Conservation (phyloP, 1,140 invertebrate genomes). For the Drosophila persimilis region DNA sequence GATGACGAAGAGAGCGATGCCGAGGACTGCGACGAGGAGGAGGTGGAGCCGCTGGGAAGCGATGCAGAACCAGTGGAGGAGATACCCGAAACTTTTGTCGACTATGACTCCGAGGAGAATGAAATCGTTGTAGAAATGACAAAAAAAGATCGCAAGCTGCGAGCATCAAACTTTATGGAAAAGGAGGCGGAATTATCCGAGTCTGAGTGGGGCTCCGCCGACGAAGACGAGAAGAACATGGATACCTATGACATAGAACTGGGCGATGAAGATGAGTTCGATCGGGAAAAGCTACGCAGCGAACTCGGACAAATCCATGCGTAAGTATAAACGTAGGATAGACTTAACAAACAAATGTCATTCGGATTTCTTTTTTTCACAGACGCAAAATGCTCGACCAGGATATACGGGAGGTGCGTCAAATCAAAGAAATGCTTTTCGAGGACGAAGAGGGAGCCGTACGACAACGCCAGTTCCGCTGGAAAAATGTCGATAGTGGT, state of each 20-base stretch:
- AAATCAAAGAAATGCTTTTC: constrained; percentile 90
- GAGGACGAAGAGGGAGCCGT: constrained; percentile 91
- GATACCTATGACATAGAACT: constrained; percentile 88
- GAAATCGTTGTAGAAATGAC: constrained; percentile 84
- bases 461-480: constrained; percentile 89
- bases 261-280: constrained; percentile 88
- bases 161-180: constrained; percentile 88
- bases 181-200: constrained; percentile 93
- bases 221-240: constrained; percentile 89
- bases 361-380: not conserved
- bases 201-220: constrained; percentile 89
- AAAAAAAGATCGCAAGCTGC: constrained; percentile 84
- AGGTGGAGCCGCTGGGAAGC: constrained; percentile 12
- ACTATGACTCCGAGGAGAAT: constrained; percentile 90
- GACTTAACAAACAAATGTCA: not conserved
- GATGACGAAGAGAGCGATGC: constrained; percentile 76
- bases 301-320: constrained; percentile 88
- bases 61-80: constrained; percentile 80
- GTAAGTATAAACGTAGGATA: constrained; percentile 69
- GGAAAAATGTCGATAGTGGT: constrained; percentile 88
- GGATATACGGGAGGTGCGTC: constrained; percentile 89
- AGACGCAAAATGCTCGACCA: constrained; percentile 89
- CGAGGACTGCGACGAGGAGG: constrained; percentile 40
- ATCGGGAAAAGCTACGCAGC: constrained; percentile 85
- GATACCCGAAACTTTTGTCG: constrained; percentile 84